Conservation (phyloP, 2,797 vertebrate genomes). For the Glyptemys insculpta region DNA sequence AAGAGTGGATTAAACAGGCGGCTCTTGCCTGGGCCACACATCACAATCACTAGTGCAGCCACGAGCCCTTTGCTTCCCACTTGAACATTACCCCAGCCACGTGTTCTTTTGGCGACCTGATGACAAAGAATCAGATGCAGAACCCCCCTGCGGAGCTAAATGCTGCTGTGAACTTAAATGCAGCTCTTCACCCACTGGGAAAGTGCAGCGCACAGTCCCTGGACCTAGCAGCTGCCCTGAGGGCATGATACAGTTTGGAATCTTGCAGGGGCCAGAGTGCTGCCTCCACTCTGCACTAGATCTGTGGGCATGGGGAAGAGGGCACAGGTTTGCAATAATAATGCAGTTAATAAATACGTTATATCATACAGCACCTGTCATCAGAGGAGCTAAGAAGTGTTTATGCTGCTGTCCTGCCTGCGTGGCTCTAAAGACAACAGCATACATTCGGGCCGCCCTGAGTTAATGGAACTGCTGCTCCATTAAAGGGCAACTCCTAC, state of each 20-base stretch:
- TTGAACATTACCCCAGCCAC: neutral
- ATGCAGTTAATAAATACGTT: neutral
- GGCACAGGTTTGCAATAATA: neutral
- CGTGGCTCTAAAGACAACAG: neutral
- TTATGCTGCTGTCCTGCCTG: neutral
- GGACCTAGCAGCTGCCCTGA: constrained; percentile 28
- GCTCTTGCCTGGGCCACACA: constrained; percentile 1
- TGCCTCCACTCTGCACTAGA: neutral
- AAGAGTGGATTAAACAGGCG: neutral
- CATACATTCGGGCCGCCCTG: neutral
- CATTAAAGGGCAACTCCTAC: neutral
- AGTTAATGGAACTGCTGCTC: neutral
- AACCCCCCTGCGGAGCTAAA: neutral
- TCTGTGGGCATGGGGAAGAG: neutral
- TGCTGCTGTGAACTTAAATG: constrained; percentile 36
- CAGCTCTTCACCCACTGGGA: constrained; percentile 26
- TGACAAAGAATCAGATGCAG: neutral
- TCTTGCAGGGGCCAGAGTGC: neutral
- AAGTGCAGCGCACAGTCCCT: constrained; percentile 2
- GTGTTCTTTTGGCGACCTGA: neutral
- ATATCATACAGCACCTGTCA: neutral
- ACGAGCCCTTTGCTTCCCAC: constrained; percentile 18
- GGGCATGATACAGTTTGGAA: constrained; percentile 1
- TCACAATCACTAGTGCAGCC: neutral
- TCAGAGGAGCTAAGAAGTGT: neutral